Evolutionary conservation across 1,140 invertebrate genomes (phyloP).

Genomic region (Muscidifurax raptorellus): DNA sequence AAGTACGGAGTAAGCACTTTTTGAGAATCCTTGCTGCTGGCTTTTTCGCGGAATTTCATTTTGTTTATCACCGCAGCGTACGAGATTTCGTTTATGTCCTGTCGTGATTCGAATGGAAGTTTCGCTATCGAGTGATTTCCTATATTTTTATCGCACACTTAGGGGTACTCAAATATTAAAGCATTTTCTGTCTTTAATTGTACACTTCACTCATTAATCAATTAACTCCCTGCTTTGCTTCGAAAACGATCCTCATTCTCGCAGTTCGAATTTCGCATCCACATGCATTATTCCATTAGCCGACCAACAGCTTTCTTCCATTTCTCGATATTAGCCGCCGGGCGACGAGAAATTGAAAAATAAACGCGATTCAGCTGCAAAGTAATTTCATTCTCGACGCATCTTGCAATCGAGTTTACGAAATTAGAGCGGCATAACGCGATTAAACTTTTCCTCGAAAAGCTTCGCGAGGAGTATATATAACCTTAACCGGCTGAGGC

Average conservation of each 20-base stretch:
- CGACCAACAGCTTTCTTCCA: no score
- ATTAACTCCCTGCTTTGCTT: no score
- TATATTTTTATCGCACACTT: not conserved
- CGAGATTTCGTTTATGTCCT: not conserved
- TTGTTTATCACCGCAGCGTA: not conserved
- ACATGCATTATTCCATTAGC: no score
- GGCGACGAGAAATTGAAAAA: no score
- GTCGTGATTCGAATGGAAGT: not conserved
- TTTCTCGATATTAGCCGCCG: no score
- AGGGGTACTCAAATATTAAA: no score
- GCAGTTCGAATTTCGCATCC: no score
- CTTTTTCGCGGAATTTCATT: conserved; percentile 3
- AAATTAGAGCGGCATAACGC: not conserved
- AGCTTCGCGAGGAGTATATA: not conserved
- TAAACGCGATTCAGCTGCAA: not conserved
- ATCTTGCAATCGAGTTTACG: not conserved
- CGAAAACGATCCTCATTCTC: no score
- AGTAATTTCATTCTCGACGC: conserved; percentile 6
- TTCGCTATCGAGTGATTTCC: not conserved
- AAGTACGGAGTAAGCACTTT: conserved; percentile 27
- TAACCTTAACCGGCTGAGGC: not conserved
- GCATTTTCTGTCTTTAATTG: no score
- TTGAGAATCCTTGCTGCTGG: not conserved
- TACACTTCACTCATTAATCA: no score
- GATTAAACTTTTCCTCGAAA: conserved; percentile 33